Base-by-base conservation (phyloP, 2,797 vertebrate species). In the Channallabes apus region DNA sequence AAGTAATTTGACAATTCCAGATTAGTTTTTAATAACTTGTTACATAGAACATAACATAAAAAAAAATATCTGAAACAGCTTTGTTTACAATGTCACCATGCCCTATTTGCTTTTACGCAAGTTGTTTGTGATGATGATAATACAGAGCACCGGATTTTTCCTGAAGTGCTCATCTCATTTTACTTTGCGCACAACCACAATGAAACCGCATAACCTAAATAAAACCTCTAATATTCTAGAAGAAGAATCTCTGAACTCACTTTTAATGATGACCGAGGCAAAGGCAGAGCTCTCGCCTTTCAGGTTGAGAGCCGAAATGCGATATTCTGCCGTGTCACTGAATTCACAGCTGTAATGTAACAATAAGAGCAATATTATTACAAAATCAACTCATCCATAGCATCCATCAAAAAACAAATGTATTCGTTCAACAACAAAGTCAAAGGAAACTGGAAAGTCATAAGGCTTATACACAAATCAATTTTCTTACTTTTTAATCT, bases 181-280 rank as follows among this genome's bases (percentile, higher is more conserved):
- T 41, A 51, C 12, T 79, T 22, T 20, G 7, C 6, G 22, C 22
- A 62, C 58, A 64, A 22, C 59, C 41, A 14, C 22, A 79, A 79
- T 38, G 46, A 61, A 80, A 24, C 56, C 29, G 24, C 38, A 32
- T 22, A 29, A 27, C 24, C 15, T 6, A 0, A 24, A 24, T 12
- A 35, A 61, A 59, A 72, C 24, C 24, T 0, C 18, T 27, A 46
- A 80, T 65, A 46, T 51, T 29, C 35, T 12, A 80, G 38, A 79
- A 62, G 58, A 41, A 41, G 38, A 41, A 80, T 27, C 7, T 27
- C 8, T 80, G 20, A n/a, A 87, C 98, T 38, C 96, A 99, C 98
- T 96, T 94, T 99, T 99, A 80, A 99, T 95, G 90, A 99, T 97
- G 38, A 99, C 59, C 0, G 97, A 96, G 35, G 98, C 96, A 77